A percentile compares a stretch with the other conserved stretches of the same genome.
Evolutionary conservation across 2,888 invertebrate species (phyloP).

Genomic region (Trissoscelio sp.): DNA sequence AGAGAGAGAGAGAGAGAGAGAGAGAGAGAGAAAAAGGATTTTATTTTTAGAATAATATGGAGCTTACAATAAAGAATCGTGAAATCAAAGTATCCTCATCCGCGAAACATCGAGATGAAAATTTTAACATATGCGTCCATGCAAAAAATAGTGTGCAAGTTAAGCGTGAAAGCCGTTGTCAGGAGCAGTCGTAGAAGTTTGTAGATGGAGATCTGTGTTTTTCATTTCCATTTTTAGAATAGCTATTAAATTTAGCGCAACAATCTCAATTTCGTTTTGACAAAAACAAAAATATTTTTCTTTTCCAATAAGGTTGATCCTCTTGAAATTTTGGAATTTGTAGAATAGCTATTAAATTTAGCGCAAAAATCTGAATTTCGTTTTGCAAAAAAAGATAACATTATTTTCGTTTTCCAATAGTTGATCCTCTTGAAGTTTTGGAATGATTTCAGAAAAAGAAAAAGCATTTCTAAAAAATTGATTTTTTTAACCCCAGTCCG

Average conservation of each 20-base stretch:
- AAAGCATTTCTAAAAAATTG: neutral
- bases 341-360: neutral
- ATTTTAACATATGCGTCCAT: conserved; percentile 3
- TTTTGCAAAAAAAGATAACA: too few species aligned
- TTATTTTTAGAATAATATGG: neutral
- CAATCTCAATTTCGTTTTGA: neutral
- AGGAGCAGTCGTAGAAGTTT: neutral
- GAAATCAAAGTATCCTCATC: neutral
- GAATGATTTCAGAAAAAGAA: neutral
- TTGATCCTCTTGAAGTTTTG: too few species aligned
- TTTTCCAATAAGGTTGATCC: too few species aligned
- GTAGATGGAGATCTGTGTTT: neutral
- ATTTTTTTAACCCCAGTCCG: conserved; percentile 14
- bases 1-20: neutral
- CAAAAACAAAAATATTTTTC: neutral
- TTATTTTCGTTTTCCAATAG: neutral
- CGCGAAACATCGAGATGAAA: neutral
- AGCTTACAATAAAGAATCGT: neutral
- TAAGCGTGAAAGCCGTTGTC: conserved; percentile 4
- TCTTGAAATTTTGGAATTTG: too few species aligned
- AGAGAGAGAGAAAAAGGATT: neutral
- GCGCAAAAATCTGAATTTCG: neutral
- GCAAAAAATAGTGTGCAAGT: conserved; percentile 1
- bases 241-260: neutral
- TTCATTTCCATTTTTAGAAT: neutral